phyloP scores from a whole-genome alignment of 2,888 invertebrate species.

The Nebria salina region DNA sequence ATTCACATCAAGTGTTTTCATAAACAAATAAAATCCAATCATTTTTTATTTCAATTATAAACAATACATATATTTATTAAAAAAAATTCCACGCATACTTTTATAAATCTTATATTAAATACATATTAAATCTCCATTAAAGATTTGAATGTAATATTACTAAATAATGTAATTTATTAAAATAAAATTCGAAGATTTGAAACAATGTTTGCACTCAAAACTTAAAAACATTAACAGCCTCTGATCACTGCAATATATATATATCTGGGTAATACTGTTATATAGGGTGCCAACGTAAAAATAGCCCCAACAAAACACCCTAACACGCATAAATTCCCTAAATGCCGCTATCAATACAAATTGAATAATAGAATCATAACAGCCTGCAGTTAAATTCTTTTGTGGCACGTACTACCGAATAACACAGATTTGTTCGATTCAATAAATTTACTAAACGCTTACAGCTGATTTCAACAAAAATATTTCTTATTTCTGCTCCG shows the following conservation, averaged over 20 bases:
- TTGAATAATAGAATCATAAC: slow-evolving; percentile 1
- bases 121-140: too few species aligned
- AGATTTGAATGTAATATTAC: too few species aligned
- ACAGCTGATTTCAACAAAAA: background rate
- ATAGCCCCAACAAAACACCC: background rate
- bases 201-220: background rate
- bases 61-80: too few species aligned
- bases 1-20: too few species aligned
- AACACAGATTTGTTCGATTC: background rate
- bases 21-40: too few species aligned
- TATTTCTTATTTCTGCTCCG: background rate
- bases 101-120: too few species aligned
- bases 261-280: background rate
- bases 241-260: background rate
- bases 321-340: background rate
- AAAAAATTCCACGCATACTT: too few species aligned
- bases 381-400: slow-evolving; percentile 1
- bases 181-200: too few species aligned
- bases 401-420: background rate
- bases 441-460: background rate
- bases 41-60: too few species aligned
- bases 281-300: background rate
- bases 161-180: too few species aligned
- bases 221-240: background rate
- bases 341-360: slow-evolving; percentile 1